Evolutionary conservation across 2,888 invertebrate genomes (phyloP), one percentile per base, ranked within the genome.

Genomic region (Aphelenchoides bicaudatus): DNA sequence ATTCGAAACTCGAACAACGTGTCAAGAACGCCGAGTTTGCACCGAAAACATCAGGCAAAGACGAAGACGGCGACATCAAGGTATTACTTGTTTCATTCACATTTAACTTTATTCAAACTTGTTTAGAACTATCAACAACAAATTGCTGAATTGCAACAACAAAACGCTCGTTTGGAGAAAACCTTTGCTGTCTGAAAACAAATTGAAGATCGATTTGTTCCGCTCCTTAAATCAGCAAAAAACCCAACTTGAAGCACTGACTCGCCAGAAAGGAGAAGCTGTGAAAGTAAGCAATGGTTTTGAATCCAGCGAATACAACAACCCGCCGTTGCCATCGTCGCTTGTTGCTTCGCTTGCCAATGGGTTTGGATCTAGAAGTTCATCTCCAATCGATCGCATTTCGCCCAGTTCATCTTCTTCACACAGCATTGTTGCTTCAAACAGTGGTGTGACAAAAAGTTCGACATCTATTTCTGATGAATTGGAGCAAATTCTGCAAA

Each of bases 161-260:
- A 91, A 80, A 91, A 90, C 80, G 82, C 86, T 74, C 91, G 91
- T 80, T 85, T 96, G 74, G 92, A 96, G 83, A 88, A 88, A 79
- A 89, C 90, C 78, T n/a, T 85, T 98, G 70, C 91, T 90, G 65
- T 90, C 92, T 48, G 96, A 98, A 85, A 98, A 93, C 71, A 86
- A 93, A 75, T 88, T 96, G 82, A 98, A 98, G 84, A 86, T 94
- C 76, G 96, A 98, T 84, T 86, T 98, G 78, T 92, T 96, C 83
- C 90, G 91, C 67, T 94, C 94, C 67, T 86, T 96, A 53, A 93
- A 93, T 34, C 93, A 91, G 80, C 91, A 90, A 67, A 91, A 91
- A 39, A 62, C 61, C 27, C 63, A 70, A 57, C 59, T 67, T 37
- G 66, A 70, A 34, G 27, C 52, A 37, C 30, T 66, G 34, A 51